A percentile compares a stretch with the other conserved stretches of the same genome.
phyloP scores from a whole-genome alignment of 2,113 vertebrate species.

The Saguinus midas region DNA sequence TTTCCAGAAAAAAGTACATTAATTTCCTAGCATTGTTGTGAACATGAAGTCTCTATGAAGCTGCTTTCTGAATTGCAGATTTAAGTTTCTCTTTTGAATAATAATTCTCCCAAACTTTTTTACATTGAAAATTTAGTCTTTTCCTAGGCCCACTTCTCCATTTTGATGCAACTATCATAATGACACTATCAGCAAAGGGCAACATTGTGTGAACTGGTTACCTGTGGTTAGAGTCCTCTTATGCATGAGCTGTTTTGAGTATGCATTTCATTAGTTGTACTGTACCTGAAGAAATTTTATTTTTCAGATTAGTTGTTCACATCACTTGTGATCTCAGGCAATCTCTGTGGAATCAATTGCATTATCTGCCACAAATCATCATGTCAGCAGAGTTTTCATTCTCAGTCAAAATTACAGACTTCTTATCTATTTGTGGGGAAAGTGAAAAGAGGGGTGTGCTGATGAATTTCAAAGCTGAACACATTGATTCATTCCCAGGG shows the following conservation, averaged over 20 bases:
- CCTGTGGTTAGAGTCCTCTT: neutral
- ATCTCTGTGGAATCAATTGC: conserved; percentile 42
- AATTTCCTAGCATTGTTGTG: neutral
- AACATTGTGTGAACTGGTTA: neutral
- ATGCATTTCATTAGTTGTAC: neutral
- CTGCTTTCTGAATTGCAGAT: neutral
- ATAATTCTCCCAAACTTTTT: neutral
- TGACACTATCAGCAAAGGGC: neutral
- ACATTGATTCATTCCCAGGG: conserved; percentile 46
- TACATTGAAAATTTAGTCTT: neutral
- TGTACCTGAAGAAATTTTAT: conserved; percentile 17
- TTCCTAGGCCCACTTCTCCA: neutral
- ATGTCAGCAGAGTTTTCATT: conserved; percentile 42
- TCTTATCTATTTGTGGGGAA: conserved; percentile 57
- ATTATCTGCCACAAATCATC: conserved; percentile 62
- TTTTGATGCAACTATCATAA: neutral
- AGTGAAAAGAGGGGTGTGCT: conserved; percentile 46
- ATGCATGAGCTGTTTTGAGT: neutral
- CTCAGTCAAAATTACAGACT: conserved; percentile 52
- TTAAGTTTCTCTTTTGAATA: neutral
- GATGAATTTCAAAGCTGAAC: conserved; percentile 60
- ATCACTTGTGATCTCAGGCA: conserved; percentile 10
- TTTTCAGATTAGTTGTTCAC: conserved; percentile 33
- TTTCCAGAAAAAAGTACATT: neutral
- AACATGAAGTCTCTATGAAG: neutral